Evolutionary conservation across 2,113 vertebrate genomes (phyloP), one percentile per base, ranked within the genome.

Genomic region (Electrona antarctica): DNA sequence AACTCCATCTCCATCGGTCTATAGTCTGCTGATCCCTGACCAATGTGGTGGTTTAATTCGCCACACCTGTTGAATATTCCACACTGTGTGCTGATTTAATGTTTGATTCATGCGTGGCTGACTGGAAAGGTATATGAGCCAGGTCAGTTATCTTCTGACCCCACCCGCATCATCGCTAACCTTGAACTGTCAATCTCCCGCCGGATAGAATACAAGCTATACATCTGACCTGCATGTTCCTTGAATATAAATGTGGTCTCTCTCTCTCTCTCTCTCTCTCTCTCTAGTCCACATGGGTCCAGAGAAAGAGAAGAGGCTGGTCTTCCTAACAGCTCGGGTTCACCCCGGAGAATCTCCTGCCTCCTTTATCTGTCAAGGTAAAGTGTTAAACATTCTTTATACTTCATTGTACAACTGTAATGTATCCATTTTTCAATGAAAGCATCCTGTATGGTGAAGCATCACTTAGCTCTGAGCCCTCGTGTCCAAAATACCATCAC

Each of bases 291-390:
- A 95, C 77, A 92, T 94, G 75, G 82, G 78, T 61, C 90, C 93
- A 63, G 96, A 95, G 60, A 87, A 81, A 56, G 95, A 96, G 81
- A 95, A 97, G 91, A 98, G 94, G 87, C 93, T 98, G 80, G 93
- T 99, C 50, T 96, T 99, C 85, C 96, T 99, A 76, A 98, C 96
- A 0, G 92, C 96, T 50, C 93, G 97, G n/a, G 95, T 99, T 73
- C 97, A 99, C 80, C 97, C 97, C 0, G 98, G 98, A 82, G 96
- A 99, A 91, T 98, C 97, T 8, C 97, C 97, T 0, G 97, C 98
- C 60, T 99, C 98, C 65, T 98, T 98, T 1, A 90, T 99, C 75
- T 99, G 98, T 90, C 98, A 99, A 94, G 98, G 98, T 99, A 91
- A 95, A 95, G 68, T 75, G 63, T 71, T 60, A 77, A 76, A 67